Evolutionary conservation across 2,888 invertebrate genomes (phyloP).

Genomic region (Alentia gelatinosa): DNA sequence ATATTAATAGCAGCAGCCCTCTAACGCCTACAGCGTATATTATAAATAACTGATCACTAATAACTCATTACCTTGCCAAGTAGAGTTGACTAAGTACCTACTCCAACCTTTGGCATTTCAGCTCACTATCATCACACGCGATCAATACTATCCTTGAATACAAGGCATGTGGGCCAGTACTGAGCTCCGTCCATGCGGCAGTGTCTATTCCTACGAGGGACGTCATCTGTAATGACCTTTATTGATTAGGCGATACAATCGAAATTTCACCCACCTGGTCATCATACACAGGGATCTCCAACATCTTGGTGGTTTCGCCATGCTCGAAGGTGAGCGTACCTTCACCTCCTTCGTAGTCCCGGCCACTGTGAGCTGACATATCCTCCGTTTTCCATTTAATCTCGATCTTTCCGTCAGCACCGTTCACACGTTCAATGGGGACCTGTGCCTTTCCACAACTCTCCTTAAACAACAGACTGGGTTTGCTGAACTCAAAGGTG

Average conservation of each 20-base stretch:
- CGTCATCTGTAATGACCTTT: no score
- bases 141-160: no score
- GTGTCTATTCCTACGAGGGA: no score
- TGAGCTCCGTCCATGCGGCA: no score
- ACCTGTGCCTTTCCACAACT: slow-evolving; percentile 82
- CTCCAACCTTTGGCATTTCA: neutral
- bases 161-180: no score
- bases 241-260: no score
- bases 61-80: neutral
- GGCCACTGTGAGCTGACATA: slow-evolving; percentile 83
- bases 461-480: slow-evolving; percentile 83
- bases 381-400: slow-evolving; percentile 84
- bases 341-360: slow-evolving; percentile 83
- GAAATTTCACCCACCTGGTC: slow-evolving; percentile 78
- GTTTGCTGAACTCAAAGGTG: slow-evolving; percentile 82
- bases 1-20: neutral
- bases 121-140: neutral
- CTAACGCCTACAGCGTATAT: neutral
- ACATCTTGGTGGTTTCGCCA: slow-evolving; percentile 82
- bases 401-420: slow-evolving; percentile 83
- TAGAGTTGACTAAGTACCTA: neutral
- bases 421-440: slow-evolving; percentile 82
- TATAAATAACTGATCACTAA: neutral
- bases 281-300: slow-evolving; percentile 83
- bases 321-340: slow-evolving; percentile 81